Evolutionary conservation across 30 jellyfish, hydroid and myxozoan genomes (phyloP), one percentile per base, ranked within the genome.

Genomic region (Mastigias papua): DNA sequence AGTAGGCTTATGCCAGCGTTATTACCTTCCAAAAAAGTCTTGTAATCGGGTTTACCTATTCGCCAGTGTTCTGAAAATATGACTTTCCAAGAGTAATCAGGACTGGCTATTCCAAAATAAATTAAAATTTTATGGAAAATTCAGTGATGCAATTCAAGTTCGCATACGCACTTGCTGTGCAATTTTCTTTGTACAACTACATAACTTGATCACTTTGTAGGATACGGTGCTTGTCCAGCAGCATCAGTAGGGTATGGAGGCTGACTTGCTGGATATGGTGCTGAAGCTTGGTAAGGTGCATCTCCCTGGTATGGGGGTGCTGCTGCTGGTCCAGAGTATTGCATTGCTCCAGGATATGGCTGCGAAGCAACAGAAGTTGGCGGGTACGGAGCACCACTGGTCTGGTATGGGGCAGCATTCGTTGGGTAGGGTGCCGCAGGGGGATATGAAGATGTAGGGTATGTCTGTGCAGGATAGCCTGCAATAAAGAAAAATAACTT

Each of bases 321-420:
- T 35, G 84, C 84, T 13, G 49, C 30, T 7, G 60, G 78, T 0
- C 67, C 63, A 31, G 88, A 78, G 23, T 77, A 77, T 4, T 77
- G 78, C n/a, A 61, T 61, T 27, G 83, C 35, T 9, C 83, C 83
- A 35, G 83, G 83, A 46, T 72, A 72, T 42, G 83, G 83, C 35
- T 25, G 46, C 3, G 74, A n/a, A 63, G 74, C 7, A 37, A 78
- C 88, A 61, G 78, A 65, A 20, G 77, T 67, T 51, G 75, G 75
- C 13, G 88, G 88, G 34, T 77, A 57, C 26, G 88, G 88, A 19
- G 88, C 88, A 32, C 75, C 78, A 35, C 69, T 51, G 22, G 75
- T 67, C 22, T 73, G 88, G 63, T 77, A 77, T 26, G 88, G 88
- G 2, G 78, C 78, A 32, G 88, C 88, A 57, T 65, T 66, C 2